phyloP scores from a whole-genome alignment of 1,140 invertebrate genomes.

The Psilanteris sp. region DNA sequence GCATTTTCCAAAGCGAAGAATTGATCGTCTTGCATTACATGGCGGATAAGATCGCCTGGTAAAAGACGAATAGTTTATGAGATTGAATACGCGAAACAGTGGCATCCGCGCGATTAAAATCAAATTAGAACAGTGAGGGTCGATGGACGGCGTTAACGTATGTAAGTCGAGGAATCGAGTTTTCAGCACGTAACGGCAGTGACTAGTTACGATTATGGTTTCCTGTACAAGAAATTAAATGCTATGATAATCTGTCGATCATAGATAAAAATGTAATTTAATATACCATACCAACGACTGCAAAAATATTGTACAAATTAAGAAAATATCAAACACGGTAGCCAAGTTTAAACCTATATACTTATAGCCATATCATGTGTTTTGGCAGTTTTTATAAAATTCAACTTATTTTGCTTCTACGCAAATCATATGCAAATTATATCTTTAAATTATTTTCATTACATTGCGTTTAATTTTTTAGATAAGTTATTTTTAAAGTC shows the following conservation, averaged over 20 bases:
- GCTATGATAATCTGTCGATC: slow-evolving; percentile 57
- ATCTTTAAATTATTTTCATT: too few species aligned
- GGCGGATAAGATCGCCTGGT: slow-evolving; percentile 36
- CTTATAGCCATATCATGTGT: too few species aligned
- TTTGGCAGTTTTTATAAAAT: too few species aligned
- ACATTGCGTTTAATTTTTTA: too few species aligned
- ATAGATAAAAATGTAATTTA: slow-evolving; percentile 45
- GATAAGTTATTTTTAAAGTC: too few species aligned
- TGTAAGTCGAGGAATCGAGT: slow-evolving; percentile 48
- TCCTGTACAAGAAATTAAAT: slow-evolving; percentile 56
- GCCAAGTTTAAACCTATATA: too few species aligned
- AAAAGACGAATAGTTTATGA: slow-evolving; percentile 48
- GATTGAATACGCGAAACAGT: slow-evolving; percentile 55
- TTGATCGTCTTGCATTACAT: slow-evolving; percentile 27
- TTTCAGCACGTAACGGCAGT: slow-evolving; percentile 60
- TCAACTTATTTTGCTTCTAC: too few species aligned
- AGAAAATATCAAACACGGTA: too few species aligned
- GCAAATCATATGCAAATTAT: too few species aligned
- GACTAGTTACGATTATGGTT: slow-evolving; percentile 58
- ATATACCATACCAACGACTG: too few species aligned
- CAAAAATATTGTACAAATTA: too few species aligned
- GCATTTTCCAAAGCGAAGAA: slow-evolving; percentile 13
- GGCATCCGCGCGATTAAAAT: slow-evolving; percentile 56
- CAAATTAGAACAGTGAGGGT: slow-evolving; percentile 53
- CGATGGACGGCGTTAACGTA: slow-evolving; percentile 48